Percentiles rank a stretch among this genome's conserved stretches.
These are phyloP conservation scores for Ernsta delagoae DNA, from an alignment of 2,888 invertebrate genomes.

Conservation along the genomic window DNA sequence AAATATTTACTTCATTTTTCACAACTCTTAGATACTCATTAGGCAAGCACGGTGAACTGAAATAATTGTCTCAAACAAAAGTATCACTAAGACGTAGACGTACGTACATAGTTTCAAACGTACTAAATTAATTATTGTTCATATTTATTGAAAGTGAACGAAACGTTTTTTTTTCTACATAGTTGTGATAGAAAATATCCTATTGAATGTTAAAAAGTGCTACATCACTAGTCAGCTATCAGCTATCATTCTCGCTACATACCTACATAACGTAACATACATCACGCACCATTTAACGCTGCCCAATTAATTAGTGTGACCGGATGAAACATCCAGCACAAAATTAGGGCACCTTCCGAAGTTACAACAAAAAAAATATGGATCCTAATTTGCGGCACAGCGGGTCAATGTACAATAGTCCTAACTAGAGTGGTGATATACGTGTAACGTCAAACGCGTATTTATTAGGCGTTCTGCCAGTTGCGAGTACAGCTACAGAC, in stretches of 20 bases:
- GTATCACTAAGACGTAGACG: too few relatives aligned
- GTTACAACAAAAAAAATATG: background rate
- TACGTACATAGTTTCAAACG: too few relatives aligned
- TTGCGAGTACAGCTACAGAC: conserved; percentile 38
- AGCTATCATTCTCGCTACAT: too few relatives aligned
- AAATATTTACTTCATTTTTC: too few relatives aligned
- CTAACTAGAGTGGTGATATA: conserved; percentile 42
- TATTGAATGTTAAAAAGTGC: background rate
- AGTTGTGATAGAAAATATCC: too few relatives aligned
- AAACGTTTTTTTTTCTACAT: too few relatives aligned
- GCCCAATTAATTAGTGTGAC: background rate
- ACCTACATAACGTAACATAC: background rate
- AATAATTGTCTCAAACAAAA: too few relatives aligned
- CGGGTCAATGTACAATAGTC: background rate
- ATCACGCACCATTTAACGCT: conserved; percentile 1
- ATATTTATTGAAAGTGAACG: too few relatives aligned
- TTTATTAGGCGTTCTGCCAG: conserved; percentile 64
- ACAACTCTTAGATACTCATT: too few relatives aligned
- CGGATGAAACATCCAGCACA: background rate
- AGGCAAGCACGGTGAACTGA: too few relatives aligned
- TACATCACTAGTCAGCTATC: background rate
- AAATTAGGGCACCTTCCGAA: background rate
- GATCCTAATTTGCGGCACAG: background rate
- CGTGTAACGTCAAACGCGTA: conserved; percentile 60
- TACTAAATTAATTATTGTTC: too few relatives aligned